phyloP scores from a whole-genome alignment of 2,113 vertebrate genomes.

The Brachyhypopomus gauderio region DNA sequence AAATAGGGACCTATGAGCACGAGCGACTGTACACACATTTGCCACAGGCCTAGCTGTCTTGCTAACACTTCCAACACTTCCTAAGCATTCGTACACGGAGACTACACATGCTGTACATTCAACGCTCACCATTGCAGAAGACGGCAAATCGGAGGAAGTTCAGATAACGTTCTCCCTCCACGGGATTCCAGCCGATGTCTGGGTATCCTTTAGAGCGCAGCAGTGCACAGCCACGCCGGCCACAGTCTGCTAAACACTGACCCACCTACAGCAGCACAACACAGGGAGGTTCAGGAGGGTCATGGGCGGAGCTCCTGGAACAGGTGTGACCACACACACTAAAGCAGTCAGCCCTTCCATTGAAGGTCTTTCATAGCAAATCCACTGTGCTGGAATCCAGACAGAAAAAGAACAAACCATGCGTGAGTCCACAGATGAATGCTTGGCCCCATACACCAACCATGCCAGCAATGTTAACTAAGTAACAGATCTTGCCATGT shows the following conservation, averaged over 20 bases:
- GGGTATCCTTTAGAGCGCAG: slow-evolving; percentile 89
- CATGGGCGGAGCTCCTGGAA: no score
- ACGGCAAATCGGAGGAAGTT: slow-evolving; percentile 95
- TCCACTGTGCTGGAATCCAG: no score
- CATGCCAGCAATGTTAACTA: not conserved
- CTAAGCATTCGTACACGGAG: no score
- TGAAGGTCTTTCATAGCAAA: no score
- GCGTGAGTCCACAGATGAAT: no score
- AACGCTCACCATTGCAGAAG: slow-evolving; percentile 88
- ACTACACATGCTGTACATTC: not conserved
- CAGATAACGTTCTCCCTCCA: slow-evolving; percentile 93
- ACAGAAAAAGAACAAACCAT: no score
- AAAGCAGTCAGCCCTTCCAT: no score
- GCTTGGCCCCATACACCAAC: not conserved
- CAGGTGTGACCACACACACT: no score
- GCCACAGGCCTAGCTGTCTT: no score
- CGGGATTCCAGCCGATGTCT: slow-evolving; percentile 95
- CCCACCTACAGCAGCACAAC: slow-evolving; percentile 80
- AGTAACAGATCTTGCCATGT: no score
- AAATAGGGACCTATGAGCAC: no score
- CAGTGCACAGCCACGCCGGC: slow-evolving; percentile 86
- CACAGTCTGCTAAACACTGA: slow-evolving; percentile 88
- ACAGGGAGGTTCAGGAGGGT: not conserved
- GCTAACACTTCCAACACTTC: not conserved
- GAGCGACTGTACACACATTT: no score